Evolutionary conservation across 2,797 vertebrate genomes (phyloP), one percentile per base, ranked within the genome.

Genomic region (Podarcis lilfordi): DNA sequence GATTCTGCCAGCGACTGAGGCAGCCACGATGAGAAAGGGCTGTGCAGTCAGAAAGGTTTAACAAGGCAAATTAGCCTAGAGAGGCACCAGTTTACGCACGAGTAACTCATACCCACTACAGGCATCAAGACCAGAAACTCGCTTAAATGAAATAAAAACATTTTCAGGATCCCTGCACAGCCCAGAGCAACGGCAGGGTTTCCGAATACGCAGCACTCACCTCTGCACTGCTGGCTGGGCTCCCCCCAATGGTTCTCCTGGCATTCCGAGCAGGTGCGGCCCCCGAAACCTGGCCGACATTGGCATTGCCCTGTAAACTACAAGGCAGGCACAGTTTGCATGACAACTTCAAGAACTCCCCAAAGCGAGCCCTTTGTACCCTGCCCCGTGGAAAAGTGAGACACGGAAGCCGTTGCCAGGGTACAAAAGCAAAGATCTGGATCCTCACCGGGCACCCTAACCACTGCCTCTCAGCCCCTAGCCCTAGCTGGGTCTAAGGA

Each of bases 221-320:
- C 98, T 96, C 98, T 97, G 95, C 99, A 99, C 93, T 98, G 98
- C 19, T 97, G 96, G 87, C 80, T 95, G 0, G 99, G 98, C 94
- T 99, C 96, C 2, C 99, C 99, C 98, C 99, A 99, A 95, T 98
- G 98, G 89, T 98, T 98, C 91, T 99, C 99, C 95, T 98, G 98
- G 94, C 99, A 99, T 92, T 99, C 97, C 0, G 97, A 96, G 91
- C 99, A 99, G 35, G 97, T 98, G 85, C 96, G 97, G 29, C 99
- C 99, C 27, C 99, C 99, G 1, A 99, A 99, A 76, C 99, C 99
- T 0, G 97, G 96, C 27, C 93, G 98, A 88, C 99, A 99, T 1
- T 98, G 98, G 94, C 99, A 99, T 94, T 99, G 97, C 9, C 99
- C 99, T 3, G 98, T 98, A 93, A 99, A 98, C 99, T 99, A 93